Evolutionary conservation across 1,140 invertebrate genomes (phyloP).

Genomic region (Drosophila kepulauana): DNA sequence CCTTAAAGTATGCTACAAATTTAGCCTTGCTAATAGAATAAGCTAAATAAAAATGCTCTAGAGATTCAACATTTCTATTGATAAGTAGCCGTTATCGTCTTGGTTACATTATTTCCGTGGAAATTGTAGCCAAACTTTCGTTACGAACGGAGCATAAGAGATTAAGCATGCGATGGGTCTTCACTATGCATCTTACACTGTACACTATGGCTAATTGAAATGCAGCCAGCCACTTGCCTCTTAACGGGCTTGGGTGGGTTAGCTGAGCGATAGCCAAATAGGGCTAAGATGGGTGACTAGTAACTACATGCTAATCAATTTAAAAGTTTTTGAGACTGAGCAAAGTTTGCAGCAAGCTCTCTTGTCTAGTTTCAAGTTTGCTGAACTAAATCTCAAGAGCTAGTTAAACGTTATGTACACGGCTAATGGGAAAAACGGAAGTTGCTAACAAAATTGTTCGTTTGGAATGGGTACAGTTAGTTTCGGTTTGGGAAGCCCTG

Average conservation of each 20-base stretch:
- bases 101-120: constrained; percentile 1
- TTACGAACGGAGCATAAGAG: neutral
- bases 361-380: constrained; percentile 67
- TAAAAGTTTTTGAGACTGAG: constrained; percentile 66
- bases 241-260: constrained; percentile 39
- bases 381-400: constrained; percentile 60
- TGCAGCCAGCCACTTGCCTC: constrained; percentile 63
- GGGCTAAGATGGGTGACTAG: constrained; percentile 6
- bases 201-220: constrained; percentile 66
- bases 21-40: no score
- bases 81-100: neutral
- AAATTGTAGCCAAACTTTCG: constrained; percentile 7
- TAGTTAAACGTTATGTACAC: constrained; percentile 62
- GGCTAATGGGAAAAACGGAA: constrained; percentile 77
- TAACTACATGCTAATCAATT: constrained; percentile 77
- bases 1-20: no score
- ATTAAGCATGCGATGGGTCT: constrained; percentile 39
- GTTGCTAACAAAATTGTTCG: constrained; percentile 50
- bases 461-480: neutral
- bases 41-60: neutral
- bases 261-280: constrained; percentile 12
- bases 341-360: constrained; percentile 61
- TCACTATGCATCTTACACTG: constrained; percentile 13
- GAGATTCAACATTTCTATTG: neutral
- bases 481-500: neutral